Percentiles rank a stretch among this genome's conserved stretches.
Evolutionary conservation across 2,797 vertebrate species (phyloP).

Genomic region (Cirrhinus molitorella): DNA sequence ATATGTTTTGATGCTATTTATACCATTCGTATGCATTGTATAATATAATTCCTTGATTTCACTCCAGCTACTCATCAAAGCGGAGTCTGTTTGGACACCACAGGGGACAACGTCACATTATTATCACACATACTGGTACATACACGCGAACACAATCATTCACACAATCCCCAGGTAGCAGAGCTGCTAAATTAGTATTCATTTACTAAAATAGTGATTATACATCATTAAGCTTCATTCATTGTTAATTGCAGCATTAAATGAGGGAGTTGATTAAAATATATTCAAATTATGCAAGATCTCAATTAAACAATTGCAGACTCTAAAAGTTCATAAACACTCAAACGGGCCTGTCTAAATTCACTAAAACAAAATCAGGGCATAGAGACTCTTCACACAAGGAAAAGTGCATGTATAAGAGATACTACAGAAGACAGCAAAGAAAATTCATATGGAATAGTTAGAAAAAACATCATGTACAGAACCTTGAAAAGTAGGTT

Average conservation of each 20-base stretch:
- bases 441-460: neutral
- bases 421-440: neutral
- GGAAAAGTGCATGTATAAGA: neutral
- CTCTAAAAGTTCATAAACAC: conserved; percentile 17
- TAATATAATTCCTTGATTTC: neutral
- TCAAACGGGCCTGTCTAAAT: neutral
- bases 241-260: conserved; percentile 38
- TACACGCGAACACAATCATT: neutral
- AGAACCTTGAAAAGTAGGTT: conserved; percentile 14
- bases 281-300: conserved; percentile 7
- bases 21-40: neutral
- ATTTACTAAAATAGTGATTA: conserved; percentile 42
- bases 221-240: conserved; percentile 43
- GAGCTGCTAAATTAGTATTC: conserved; percentile 26
- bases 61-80: conserved; percentile 19
- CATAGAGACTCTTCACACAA: neutral
- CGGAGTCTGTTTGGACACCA: neutral
- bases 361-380: neutral
- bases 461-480: neutral
- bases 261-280: conserved; percentile 21
- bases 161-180: conserved; percentile 27
- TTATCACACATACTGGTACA: neutral
- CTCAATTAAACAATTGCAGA: conserved; percentile 5
- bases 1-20: neutral
- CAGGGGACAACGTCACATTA: conserved; percentile 13